Evolutionary conservation across 2,888 invertebrate genomes (phyloP).

Genomic region (Priocnemis perturbator): DNA sequence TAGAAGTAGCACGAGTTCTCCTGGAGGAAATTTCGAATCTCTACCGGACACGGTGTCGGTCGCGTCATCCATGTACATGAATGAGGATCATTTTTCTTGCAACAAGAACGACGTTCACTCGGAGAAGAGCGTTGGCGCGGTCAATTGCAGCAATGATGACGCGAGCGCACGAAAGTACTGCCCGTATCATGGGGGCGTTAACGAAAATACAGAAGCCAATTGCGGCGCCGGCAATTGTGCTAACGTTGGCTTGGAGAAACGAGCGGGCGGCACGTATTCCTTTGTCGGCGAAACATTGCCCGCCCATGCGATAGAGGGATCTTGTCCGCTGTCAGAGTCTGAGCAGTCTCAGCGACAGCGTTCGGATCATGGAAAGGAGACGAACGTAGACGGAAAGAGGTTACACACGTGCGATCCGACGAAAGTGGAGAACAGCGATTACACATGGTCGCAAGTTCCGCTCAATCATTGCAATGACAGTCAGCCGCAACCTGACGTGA

Average conservation of each 20-base stretch:
- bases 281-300: too few relatives aligned
- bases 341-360: too few relatives aligned
- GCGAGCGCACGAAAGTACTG: conserved; percentile 10
- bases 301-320: too few relatives aligned
- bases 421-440: neutral
- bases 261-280: too few relatives aligned
- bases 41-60: conserved; percentile 47
- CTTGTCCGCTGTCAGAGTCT: too few relatives aligned
- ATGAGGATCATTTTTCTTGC: conserved; percentile 49
- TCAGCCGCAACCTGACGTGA: conserved; percentile 19
- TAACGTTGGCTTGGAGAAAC: too few relatives aligned
- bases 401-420: conserved; percentile 3
- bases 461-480: neutral
- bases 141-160: neutral
- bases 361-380: neutral
- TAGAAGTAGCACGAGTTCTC: conserved; percentile 47
- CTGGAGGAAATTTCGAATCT: conserved; percentile 45
- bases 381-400: neutral
- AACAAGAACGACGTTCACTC: conserved; percentile 15
- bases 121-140: neutral
- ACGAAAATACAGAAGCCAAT: conserved; percentile 33
- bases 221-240: neutral
- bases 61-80: conserved; percentile 42
- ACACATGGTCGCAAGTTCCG: neutral
- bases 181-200: conserved; percentile 30